Conservation (phyloP, 2,888 invertebrate species). For the Meiosimyza platycephala region DNA sequence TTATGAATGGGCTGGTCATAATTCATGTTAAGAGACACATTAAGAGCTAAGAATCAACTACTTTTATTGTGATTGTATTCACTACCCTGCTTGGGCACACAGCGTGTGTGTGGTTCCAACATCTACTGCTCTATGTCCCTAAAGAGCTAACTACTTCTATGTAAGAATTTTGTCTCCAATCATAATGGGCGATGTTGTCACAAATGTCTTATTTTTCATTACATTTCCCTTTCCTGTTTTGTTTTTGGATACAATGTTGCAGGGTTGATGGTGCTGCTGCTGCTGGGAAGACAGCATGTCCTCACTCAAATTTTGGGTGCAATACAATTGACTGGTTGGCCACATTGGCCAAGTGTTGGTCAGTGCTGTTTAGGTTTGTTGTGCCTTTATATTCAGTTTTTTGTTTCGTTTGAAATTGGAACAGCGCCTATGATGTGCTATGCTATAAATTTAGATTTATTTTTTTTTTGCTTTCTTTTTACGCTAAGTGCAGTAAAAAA, state of each 20-base stretch:
- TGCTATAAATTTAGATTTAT: background rate
- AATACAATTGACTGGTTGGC: constrained; percentile 33
- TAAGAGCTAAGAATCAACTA: background rate
- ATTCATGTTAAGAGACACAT: constrained; percentile 26
- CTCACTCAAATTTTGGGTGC: constrained; percentile 19
- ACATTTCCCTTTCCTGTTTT: constrained; percentile 27
- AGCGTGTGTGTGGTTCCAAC: background rate
- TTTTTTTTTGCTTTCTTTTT: background rate
- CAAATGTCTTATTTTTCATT: constrained; percentile 1
- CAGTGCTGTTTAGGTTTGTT: background rate
- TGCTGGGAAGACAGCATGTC: background rate
- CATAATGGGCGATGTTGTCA: constrained; percentile 37
- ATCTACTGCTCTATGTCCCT: no score
- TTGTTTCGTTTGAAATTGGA: background rate
- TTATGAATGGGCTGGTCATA: constrained; percentile 30
- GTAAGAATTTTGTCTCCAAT: constrained; percentile 17
- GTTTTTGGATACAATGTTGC: background rate
- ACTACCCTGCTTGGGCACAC: background rate
- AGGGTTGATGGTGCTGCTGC: background rate
- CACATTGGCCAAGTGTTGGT: constrained; percentile 36
- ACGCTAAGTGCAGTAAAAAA: background rate
- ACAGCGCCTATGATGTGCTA: no score
- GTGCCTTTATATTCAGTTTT: background rate
- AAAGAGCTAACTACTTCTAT: no score
- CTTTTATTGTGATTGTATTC: constrained; percentile 4